Base-by-base conservation (phyloP, 2,113 vertebrate genomes). In the Xiphias gladius region DNA sequence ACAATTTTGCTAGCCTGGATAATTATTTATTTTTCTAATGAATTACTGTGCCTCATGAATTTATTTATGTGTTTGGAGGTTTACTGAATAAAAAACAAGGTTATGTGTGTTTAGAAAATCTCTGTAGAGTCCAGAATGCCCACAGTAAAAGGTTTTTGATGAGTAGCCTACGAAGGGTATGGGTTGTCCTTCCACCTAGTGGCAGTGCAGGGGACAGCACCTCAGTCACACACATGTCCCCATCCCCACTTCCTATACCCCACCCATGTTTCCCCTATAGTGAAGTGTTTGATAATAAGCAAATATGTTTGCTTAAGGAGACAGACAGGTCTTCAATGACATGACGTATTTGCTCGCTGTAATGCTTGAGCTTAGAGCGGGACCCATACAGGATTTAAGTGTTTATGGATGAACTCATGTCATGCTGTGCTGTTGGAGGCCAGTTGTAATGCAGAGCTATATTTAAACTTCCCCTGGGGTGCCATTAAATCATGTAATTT, bases 401-500 rank as follows among this genome's bases (percentile, higher is more conserved):
- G 88, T 89, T 92, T 89, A 82, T 89, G 89, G 91, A 86, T 89
- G 82, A 92, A 91, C 79, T 88, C 80, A 19, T 93, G 92, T 82
- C 79, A 87, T 73, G 87, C 88, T 92, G 90, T 87, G 81, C 91
- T 37, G 73, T 91, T 71, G 76, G 80, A 92, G 80, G 84, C 89
- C 79, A 88, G 85, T 85, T 85, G 78, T 86, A 91, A 89, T 79
- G 84, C 91, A 76, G 86, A 73, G 92, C 94, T 95, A 95, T 95
- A 95, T 95, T 94, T 95, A 93, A 93, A 94, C 91, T 74, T 86
- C 86, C 95, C 94, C 93, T 74, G 79, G 87, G 93, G 94, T 91
- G 91, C 92, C 93, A 94, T 95, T 95, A 95, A 95, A 94, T 95
- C 94, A 92, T 91, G 89, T 93, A 89, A 92, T 93, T 95, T 95